A percentile compares a stretch with the other conserved stretches of the same genome.
Conservation (phyloP, 2,113 vertebrate genomes). For the Hymenochirus boettgeri region DNA sequence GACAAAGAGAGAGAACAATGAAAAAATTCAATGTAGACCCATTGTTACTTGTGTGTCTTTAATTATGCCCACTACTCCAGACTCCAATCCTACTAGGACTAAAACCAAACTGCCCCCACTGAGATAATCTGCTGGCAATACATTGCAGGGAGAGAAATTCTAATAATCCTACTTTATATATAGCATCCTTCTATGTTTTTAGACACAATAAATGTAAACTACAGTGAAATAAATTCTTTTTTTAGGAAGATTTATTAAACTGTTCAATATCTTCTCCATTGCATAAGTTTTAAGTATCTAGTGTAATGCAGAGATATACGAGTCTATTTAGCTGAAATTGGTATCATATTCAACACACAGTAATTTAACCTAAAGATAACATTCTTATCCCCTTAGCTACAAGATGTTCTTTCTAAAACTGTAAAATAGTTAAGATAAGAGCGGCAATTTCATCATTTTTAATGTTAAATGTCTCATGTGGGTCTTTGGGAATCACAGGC, state of each 20-base stretch:
- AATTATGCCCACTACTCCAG: no score
- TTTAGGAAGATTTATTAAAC: background rate
- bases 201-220: no score
- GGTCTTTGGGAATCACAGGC: slow-evolving; percentile 35
- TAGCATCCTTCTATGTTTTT: no score
- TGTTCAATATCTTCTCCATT: background rate
- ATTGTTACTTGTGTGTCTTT: no score
- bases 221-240: background rate
- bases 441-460: slow-evolving; percentile 45
- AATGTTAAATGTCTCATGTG: slow-evolving; percentile 46
- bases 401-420: slow-evolving; percentile 52
- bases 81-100: no score
- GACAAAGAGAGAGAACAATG: no score
- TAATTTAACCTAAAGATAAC: slow-evolving; percentile 60
- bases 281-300: background rate
- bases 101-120: no score
- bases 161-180: no score
- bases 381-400: slow-evolving; percentile 43
- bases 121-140: no score
- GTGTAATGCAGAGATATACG: background rate
- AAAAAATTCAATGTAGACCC: no score
- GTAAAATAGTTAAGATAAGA: slow-evolving; percentile 49
- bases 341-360: slow-evolving; percentile 50
- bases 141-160: no score
- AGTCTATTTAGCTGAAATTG: slow-evolving; percentile 52